Conservation (phyloP, 2,113 vertebrate genomes). For the Rhinogobius similis region DNA sequence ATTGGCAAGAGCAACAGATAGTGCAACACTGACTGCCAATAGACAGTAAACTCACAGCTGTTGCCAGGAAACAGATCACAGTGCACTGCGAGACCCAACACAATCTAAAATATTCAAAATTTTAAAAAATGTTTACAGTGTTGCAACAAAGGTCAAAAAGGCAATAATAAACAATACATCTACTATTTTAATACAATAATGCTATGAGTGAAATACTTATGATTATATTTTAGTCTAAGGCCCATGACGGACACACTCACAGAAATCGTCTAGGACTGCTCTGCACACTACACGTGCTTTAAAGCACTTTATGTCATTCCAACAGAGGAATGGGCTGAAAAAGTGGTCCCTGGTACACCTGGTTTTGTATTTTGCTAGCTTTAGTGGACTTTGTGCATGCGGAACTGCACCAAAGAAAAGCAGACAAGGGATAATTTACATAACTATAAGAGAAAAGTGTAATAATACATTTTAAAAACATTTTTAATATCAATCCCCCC, state of each 20-base stretch:
- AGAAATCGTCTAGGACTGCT: neutral
- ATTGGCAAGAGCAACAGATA: slow-evolving; percentile 2
- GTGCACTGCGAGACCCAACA: too few species aligned
- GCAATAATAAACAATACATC: neutral
- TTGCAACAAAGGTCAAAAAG: neutral
- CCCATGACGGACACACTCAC: too few species aligned
- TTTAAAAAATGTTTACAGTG: neutral
- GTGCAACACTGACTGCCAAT: neutral
- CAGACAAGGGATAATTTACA: slow-evolving; percentile 9
- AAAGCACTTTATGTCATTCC: too few species aligned
- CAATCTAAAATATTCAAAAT: neutral
- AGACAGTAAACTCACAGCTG: neutral
- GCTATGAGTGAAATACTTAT: neutral
- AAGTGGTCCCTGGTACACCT: too few species aligned
- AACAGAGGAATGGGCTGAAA: too few species aligned
- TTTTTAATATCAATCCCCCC: slow-evolving; percentile 7
- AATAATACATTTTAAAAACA: neutral
- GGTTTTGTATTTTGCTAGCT: neutral
- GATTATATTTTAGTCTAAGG: neutral
- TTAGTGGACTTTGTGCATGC: slow-evolving; percentile 12
- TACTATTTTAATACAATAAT: neutral
- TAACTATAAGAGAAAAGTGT: neutral
- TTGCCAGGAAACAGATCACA: slow-evolving; percentile 11
- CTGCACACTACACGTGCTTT: neutral
- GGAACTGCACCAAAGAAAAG: neutral